Percentiles rank a stretch among this genome's conserved stretches.
phyloP scores from a whole-genome alignment of 2,888 invertebrate genomes.

The Frankliniella intonsa region DNA sequence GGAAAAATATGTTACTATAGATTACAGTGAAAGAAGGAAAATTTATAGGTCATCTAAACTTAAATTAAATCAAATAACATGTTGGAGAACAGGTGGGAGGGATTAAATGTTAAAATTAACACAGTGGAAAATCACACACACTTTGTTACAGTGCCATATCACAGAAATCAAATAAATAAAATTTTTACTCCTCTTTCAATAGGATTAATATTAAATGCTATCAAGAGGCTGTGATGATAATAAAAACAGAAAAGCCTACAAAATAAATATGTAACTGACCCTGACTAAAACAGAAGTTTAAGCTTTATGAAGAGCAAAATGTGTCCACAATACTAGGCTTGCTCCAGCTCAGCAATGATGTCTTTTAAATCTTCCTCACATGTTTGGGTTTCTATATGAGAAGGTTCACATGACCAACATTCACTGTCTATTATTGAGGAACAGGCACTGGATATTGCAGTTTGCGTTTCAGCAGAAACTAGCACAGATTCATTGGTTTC shows the following conservation, averaged over 20 bases:
- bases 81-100: too few species aligned
- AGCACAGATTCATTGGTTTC: conserved; percentile 46
- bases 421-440: background rate
- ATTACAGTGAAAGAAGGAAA: too few species aligned
- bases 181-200: background rate
- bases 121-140: background rate
- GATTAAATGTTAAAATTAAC: background rate
- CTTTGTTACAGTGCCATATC: background rate
- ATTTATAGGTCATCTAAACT: background rate
- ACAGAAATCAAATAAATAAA: background rate
- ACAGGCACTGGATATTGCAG: conserved; percentile 39
- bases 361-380: conserved; percentile 16
- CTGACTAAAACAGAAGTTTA: too few species aligned
- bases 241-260: background rate
- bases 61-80: background rate
- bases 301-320: too few species aligned
- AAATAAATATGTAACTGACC: too few species aligned
- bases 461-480: conserved; percentile 59
- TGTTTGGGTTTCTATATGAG: conserved; percentile 9
- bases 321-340: background rate
- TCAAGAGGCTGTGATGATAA: background rate
- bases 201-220: too few species aligned
- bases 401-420: background rate
- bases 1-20: too few species aligned
- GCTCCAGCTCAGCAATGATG: background rate